Conservation (phyloP, 2,888 invertebrate genomes). For the Slavum lentiscoides region DNA sequence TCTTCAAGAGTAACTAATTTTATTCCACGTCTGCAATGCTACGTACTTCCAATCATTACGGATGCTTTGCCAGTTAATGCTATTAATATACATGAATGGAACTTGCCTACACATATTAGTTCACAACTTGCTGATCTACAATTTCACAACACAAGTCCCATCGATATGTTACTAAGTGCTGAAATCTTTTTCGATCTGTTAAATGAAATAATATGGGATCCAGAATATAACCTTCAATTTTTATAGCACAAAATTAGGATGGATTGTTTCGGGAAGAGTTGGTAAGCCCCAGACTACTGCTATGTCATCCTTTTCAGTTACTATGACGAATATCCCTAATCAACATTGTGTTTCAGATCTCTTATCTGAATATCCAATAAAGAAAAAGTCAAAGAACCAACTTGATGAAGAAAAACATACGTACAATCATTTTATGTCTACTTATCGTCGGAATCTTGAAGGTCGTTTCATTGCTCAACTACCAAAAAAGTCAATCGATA, state of each 20-base stretch:
- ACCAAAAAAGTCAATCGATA: not conserved
- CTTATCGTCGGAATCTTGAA: not conserved
- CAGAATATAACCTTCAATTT: not conserved
- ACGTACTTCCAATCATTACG: not conserved
- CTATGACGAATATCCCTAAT: not conserved
- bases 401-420: conserved; percentile 8
- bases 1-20: not conserved
- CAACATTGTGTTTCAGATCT: not conserved
- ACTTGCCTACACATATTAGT: not conserved
- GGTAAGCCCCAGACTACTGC: not conserved
- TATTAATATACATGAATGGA: not conserved
- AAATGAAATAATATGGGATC: not conserved
- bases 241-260: not conserved
- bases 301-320: not conserved
- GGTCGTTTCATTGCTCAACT: conserved; percentile 10
- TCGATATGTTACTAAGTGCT: not conserved
- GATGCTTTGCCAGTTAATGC: not conserved
- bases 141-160: not conserved
- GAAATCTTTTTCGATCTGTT: not conserved
- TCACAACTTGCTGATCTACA: not conserved
- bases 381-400: not conserved
- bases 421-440: conserved; percentile 13
- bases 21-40: not conserved
- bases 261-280: not conserved
- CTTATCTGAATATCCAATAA: not conserved